Evolutionary conservation across 2,797 vertebrate genomes (phyloP).

Genomic region (Balearica regulorum): DNA sequence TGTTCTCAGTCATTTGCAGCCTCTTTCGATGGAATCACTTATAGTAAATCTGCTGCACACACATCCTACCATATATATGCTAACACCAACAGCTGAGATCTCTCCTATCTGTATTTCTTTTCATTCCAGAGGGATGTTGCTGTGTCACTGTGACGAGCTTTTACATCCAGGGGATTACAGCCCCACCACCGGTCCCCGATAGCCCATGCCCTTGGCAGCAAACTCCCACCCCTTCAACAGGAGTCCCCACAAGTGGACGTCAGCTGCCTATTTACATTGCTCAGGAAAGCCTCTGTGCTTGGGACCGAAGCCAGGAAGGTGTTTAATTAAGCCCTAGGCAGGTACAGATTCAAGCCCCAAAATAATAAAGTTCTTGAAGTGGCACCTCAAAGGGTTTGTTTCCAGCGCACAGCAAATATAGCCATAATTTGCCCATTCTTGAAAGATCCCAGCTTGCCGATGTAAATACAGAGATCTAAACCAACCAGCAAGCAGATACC

Average conservation of each 20-base stretch:
- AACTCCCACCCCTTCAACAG: not conserved
- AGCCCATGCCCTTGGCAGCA: not conserved
- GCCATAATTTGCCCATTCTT: not conserved
- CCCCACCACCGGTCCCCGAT: fast-evolving
- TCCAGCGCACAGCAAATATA: not conserved
- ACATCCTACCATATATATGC: not conserved
- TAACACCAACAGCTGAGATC: fast-evolving
- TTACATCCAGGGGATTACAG: not conserved
- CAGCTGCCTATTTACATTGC: not conserved
- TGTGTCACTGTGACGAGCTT: not conserved
- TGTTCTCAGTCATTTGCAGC: not conserved
- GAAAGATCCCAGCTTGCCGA: not conserved
- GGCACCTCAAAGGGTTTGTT: not conserved
- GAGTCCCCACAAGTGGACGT: not conserved
- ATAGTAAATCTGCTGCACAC: not conserved
- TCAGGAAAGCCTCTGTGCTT: not conserved
- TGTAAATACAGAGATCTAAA: not conserved
- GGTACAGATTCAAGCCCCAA: not conserved
- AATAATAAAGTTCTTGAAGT: not conserved
- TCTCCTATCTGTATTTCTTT: not conserved
- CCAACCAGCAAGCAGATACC: not conserved
- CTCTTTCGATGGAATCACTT: not conserved
- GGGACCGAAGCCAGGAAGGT: not conserved
- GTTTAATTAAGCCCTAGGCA: not conserved
- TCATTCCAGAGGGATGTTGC: not conserved